These are phyloP conservation scores for Ephialtes manifestator DNA, from an alignment of 2,888 invertebrate species.

Conservation along the genomic window DNA sequence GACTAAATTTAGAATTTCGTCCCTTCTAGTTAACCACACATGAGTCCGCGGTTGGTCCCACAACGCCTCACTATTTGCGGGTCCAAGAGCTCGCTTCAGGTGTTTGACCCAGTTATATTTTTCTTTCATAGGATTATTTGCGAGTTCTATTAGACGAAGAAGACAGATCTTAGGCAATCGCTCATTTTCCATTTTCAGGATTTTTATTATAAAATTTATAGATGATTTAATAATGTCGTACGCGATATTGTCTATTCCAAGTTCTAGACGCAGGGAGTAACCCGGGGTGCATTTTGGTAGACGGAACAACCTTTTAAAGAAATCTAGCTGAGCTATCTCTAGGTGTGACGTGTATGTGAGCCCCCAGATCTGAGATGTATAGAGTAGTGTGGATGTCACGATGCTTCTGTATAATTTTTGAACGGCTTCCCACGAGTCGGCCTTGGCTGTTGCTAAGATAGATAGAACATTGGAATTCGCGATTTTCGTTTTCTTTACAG, in stretches of 20 bases:
- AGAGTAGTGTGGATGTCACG: neutral
- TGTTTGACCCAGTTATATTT: no score
- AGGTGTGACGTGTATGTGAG: neutral
- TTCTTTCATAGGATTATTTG: no score
- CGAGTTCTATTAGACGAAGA: no score
- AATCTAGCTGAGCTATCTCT: neutral
- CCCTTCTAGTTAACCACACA: no score
- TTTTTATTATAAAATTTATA: neutral
- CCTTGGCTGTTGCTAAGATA: neutral
- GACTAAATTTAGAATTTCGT: neutral
- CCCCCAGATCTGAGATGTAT: neutral
- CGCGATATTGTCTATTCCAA: neutral
- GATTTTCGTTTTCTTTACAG: neutral
- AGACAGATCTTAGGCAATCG: constrained; percentile 13
- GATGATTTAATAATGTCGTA: neutral
- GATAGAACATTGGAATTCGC: neutral
- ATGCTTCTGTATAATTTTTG: neutral
- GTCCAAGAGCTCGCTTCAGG: no score
- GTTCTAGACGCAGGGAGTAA: neutral
- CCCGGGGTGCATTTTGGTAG: neutral
- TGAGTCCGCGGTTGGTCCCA: no score
- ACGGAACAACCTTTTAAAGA: constrained; percentile 3
- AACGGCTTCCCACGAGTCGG: neutral
- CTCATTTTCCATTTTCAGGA: neutral
- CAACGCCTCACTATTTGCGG: no score